These are phyloP conservation scores for Neoascia interrupta DNA, from an alignment of 2,888 invertebrate genomes.

Conservation along the genomic window DNA sequence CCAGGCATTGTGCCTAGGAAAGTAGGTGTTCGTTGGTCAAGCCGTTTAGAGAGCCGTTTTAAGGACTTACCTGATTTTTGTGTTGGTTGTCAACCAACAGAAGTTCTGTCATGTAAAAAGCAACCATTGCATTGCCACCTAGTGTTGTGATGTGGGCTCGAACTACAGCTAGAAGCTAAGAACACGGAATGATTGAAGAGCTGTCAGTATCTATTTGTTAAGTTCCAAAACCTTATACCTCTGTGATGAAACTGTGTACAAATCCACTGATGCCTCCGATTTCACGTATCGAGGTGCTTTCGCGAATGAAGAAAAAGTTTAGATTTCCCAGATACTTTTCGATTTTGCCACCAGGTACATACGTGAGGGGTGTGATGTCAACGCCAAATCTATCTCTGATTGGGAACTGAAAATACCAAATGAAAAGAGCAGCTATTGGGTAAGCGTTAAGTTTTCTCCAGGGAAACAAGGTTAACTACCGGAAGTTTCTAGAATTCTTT, in stretches of 20 bases:
- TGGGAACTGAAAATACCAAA: too few species aligned
- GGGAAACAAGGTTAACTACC: too few species aligned
- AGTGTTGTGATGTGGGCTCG: slow-evolving; percentile 95
- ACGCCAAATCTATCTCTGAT: slow-evolving; percentile 82
- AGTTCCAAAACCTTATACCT: slow-evolving; percentile 82
- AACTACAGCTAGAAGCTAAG: slow-evolving; percentile 89
- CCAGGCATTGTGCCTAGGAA: slow-evolving; percentile 95
- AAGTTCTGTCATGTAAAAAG: slow-evolving; percentile 95
- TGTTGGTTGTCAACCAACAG: slow-evolving; percentile 95
- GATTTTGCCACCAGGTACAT: slow-evolving; percentile 88
- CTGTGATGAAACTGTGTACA: slow-evolving; percentile 95
- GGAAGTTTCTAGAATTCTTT: too few species aligned
- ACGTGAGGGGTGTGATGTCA: slow-evolving; percentile 90
- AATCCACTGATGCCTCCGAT: slow-evolving; percentile 96
- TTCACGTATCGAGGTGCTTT: slow-evolving; percentile 95
- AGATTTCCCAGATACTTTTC: slow-evolving; percentile 93
- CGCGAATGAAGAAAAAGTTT: slow-evolving; percentile 96
- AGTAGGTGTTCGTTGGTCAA: too few species aligned
- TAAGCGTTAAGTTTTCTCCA: too few species aligned
- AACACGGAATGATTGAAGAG: not conserved
- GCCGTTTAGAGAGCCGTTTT: too few species aligned
- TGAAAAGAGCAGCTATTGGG: too few species aligned
- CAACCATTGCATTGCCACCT: slow-evolving; percentile 97
- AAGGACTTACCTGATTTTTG: slow-evolving; percentile 91
- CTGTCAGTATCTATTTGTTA: not conserved